Conservation (phyloP, 2,113 vertebrate species). For the Daphoenositta chrysoptera region DNA sequence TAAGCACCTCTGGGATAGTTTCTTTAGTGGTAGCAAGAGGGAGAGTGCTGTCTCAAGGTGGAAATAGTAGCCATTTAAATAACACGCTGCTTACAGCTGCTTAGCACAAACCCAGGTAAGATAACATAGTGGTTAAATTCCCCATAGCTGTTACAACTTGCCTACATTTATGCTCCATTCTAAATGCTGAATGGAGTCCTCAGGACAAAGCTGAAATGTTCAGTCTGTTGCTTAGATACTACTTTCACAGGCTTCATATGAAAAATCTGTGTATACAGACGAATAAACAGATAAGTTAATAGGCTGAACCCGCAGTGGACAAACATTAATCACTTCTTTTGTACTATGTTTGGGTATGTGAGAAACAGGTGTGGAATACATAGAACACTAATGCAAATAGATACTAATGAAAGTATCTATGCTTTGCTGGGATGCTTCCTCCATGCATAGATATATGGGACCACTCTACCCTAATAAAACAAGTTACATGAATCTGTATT, state of each 20-base stretch:
- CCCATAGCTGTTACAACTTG: neutral
- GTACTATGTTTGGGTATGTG: neutral
- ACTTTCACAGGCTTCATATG: neutral
- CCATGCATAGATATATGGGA: neutral
- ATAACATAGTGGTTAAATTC: neutral
- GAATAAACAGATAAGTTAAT: conserved; percentile 28
- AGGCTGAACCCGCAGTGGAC: neutral
- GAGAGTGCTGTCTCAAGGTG: neutral
- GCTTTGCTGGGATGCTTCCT: neutral
- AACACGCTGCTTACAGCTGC: neutral
- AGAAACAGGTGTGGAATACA: neutral
- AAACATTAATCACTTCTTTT: neutral
- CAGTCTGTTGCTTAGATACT: conserved; percentile 57
- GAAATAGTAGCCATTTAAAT: neutral
- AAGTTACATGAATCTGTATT: neutral
- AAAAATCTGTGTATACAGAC: neutral
- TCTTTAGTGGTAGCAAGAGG: neutral
- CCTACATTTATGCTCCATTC: neutral
- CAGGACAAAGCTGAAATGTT: conserved; percentile 30
- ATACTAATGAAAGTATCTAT: neutral
- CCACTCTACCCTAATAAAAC: neutral
- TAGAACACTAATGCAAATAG: neutral
- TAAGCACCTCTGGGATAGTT: neutral
- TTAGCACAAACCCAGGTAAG: neutral
- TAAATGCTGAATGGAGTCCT: conserved; percentile 18